phyloP scores from a whole-genome alignment of 2,113 vertebrate species.

The Epinephelus cyanopodus region DNA sequence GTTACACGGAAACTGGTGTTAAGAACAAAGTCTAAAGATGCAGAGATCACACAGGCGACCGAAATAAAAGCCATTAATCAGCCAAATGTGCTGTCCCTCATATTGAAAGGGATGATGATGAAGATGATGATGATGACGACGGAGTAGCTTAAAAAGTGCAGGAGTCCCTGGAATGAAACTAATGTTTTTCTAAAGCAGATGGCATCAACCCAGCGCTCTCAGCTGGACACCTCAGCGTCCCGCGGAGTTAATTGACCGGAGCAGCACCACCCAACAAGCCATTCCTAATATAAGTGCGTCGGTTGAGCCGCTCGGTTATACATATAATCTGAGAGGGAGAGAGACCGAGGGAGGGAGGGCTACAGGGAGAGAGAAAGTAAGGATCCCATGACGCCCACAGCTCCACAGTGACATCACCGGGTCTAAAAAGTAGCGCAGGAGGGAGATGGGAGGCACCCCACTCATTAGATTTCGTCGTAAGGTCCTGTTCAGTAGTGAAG shows the following conservation, averaged over 20 bases:
- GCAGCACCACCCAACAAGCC: constrained; percentile 42
- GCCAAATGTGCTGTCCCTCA: not conserved
- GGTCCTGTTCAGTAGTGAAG: constrained; percentile 71
- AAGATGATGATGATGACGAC: constrained; percentile 8
- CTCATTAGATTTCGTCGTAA: constrained; percentile 71
- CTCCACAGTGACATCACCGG: constrained; percentile 81
- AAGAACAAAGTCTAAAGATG: not conserved
- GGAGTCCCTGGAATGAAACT: not conserved
- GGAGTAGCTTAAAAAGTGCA: not conserved
- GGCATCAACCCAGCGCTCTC: constrained; percentile 21
- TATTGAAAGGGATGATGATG: not conserved
- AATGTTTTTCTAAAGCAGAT: constrained; percentile 21
- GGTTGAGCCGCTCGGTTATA: constrained; percentile 28
- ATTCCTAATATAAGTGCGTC: constrained; percentile 35
- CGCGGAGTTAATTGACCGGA: constrained; percentile 44
- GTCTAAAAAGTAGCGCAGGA: constrained; percentile 67
- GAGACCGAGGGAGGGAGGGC: not conserved
- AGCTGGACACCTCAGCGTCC: constrained; percentile 35
- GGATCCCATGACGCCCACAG: constrained; percentile 78
- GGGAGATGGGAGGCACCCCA: constrained; percentile 73
- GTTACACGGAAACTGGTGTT: not conserved
- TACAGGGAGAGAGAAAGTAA: constrained; percentile 44
- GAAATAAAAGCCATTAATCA: not conserved
- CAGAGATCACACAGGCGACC: not conserved
- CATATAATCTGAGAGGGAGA: constrained; percentile 19